Conservation (phyloP, 2,888 invertebrate species). For the Archaeoteleia sp. region DNA sequence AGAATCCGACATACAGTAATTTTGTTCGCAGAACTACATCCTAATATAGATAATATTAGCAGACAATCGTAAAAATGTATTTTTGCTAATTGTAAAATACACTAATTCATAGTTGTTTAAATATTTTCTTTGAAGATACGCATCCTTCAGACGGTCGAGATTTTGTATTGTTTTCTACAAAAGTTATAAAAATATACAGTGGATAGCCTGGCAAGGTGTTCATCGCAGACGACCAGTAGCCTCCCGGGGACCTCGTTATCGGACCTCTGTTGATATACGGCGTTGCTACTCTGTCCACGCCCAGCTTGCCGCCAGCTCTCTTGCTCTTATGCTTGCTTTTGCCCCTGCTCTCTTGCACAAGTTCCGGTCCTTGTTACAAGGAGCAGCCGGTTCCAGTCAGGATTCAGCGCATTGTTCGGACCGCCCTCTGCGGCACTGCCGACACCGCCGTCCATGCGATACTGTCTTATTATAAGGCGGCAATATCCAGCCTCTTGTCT, state of each 20-base stretch:
- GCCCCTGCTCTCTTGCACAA: slow-evolving; percentile 48
- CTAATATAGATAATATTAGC: too few species aligned
- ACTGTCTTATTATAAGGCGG: slow-evolving; percentile 72
- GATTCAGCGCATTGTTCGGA: slow-evolving; percentile 57
- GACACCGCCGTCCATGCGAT: slow-evolving; percentile 65
- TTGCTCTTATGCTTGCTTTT: slow-evolving; percentile 43
- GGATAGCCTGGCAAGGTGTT: slow-evolving; percentile 45
- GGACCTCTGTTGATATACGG: slow-evolving; percentile 73
- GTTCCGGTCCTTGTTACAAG: slow-evolving; percentile 64
- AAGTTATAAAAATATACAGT: slow-evolving; percentile 51
- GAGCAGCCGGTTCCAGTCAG: slow-evolving; percentile 55
- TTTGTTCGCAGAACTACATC: too few species aligned
- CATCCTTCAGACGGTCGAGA: too few species aligned
- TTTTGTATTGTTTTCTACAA: slow-evolving; percentile 52
- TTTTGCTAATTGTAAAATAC: too few species aligned
- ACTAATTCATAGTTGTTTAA: too few species aligned
- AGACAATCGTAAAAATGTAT: too few species aligned
- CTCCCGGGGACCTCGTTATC: slow-evolving; percentile 73
- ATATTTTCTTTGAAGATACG: too few species aligned
- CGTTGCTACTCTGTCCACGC: slow-evolving; percentile 63
- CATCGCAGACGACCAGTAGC: slow-evolving; percentile 66
- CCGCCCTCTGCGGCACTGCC: slow-evolving; percentile 65
- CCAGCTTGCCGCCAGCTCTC: slow-evolving; percentile 54
- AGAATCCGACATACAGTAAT: too few species aligned
- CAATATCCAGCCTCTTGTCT: slow-evolving; percentile 67